Evolutionary conservation across 2,113 vertebrate species (phyloP), one percentile per base, ranked within the genome.

Genomic region (Scomber colias): DNA sequence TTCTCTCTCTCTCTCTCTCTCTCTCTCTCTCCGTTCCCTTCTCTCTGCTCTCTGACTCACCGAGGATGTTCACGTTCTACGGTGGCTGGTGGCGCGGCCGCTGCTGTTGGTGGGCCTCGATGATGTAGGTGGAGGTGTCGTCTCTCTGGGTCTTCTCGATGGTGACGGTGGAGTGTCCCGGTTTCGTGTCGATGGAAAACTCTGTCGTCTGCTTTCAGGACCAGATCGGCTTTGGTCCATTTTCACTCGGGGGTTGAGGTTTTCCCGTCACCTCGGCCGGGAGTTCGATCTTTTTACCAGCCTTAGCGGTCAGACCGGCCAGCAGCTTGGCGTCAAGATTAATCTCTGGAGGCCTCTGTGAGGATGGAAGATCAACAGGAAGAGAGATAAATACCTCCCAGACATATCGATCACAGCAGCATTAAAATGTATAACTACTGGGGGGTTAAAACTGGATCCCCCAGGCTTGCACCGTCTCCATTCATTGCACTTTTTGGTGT

Each of bases 21-120:
- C 21, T 21, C 21, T 21, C 21, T 21, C 21, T 21, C 21, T 21
- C 21, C 21, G 21, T 21, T 21, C 21, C 21, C 21, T 21, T 21
- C 21, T 21, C 21, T 21, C 21, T 21, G 21, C 21, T 21, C 21
- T 21, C 5, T 14, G 11, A 13, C 82, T 69, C 92, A 99, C 98
- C 98, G 19, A 99, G 94, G 89, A 99, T 97, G 75, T 98, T 99
- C 78, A 99, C 98, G 65, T 99, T 99, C 97, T 13, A 97, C 98
- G 61, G 97, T 97, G 10, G 98, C 98, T n/a, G 1, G 98, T 98
- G 77, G 97, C 97, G 45, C 98, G 95, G 10, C 98, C 98, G n/a
- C 97, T 96, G 90, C 95, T 90, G 81, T 99, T 99, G 71, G 97
- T 97, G 40, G 40, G 98, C 98, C 88, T 99, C 98, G 3, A 99